Percentiles rank a stretch among this genome's conserved stretches.
Evolutionary conservation across 2,888 invertebrate species (phyloP).

Genomic region (Trissonchulus latispiculum): DNA sequence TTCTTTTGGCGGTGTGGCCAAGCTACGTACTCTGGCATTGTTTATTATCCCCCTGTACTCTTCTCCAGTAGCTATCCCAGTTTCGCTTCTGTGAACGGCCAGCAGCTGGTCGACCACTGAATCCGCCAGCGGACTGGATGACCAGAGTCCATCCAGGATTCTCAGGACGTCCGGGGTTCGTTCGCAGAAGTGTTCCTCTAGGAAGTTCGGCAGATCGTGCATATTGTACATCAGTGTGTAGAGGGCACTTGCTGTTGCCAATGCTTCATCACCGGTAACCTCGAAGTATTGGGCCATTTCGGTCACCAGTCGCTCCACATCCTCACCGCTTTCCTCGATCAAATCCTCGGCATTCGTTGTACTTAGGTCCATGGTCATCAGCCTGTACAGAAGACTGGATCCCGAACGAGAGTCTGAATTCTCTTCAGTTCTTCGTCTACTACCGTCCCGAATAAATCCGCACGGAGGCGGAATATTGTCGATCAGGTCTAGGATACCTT

Average conservation of each 20-base stretch:
- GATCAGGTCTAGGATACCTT: neutral
- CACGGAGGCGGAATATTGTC: constrained; percentile 11
- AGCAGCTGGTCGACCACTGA: neutral
- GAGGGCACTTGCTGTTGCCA: neutral
- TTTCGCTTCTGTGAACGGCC: no score
- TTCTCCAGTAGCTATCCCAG: neutral
- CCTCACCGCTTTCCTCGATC: neutral
- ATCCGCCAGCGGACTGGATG: neutral
- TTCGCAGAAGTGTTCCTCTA: constrained; percentile 10
- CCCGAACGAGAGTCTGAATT: neutral
- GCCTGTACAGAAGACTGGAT: neutral
- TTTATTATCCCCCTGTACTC: no score
- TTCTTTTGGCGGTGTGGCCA: no score
- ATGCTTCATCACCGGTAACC: neutral
- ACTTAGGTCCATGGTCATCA: neutral
- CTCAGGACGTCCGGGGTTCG: constrained; percentile 3
- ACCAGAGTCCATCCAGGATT: constrained; percentile 5
- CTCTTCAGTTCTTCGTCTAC: neutral
- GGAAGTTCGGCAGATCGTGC: constrained; percentile 12
- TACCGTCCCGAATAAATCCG: neutral
- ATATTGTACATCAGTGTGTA: constrained; percentile 17
- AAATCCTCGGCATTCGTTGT: neutral
- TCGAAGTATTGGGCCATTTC: neutral
- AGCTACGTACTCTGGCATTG: neutral
- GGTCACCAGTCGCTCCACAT: neutral